A percentile compares a stretch with the other conserved stretches of the same genome.
Evolutionary conservation across 2,888 invertebrate genomes (phyloP).

Genomic region (Melanchra persicariae): DNA sequence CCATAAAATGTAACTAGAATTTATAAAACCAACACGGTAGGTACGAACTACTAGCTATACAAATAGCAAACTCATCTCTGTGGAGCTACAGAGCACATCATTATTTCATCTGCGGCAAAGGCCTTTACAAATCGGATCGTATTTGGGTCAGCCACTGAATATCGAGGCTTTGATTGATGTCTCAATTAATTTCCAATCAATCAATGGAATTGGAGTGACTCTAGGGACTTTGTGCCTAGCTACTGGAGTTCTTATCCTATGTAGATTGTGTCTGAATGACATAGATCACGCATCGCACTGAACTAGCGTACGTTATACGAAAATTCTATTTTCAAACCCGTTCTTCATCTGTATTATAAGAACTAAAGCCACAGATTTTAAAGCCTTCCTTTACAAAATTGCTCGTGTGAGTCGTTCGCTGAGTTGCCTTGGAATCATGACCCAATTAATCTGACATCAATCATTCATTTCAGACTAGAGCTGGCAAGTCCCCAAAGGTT

Average conservation of each 20-base stretch:
- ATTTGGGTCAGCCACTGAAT: slow-evolving; percentile 11
- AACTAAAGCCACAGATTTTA: too few species aligned
- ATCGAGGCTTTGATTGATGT: slow-evolving; percentile 17
- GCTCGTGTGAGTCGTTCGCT: background rate
- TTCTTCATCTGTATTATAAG: background rate
- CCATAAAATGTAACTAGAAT: background rate
- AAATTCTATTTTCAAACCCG: background rate
- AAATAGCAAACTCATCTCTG: slow-evolving; percentile 4
- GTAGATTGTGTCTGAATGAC: background rate
- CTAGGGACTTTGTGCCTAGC: background rate
- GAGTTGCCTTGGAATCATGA: slow-evolving; percentile 23
- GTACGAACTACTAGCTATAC: background rate
- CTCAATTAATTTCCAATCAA: slow-evolving; percentile 18
- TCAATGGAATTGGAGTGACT: slow-evolving; percentile 1
- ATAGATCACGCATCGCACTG: too few species aligned
- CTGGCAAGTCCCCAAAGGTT: slow-evolving; percentile 36
- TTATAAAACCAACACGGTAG: background rate
- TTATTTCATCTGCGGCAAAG: slow-evolving; percentile 18
- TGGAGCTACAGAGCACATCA: background rate
- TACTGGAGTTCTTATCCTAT: background rate
- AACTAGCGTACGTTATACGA: background rate
- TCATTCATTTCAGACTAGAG: slow-evolving; percentile 15
- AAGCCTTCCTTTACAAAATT: background rate
- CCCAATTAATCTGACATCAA: slow-evolving; percentile 34
- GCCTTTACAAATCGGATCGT: slow-evolving; percentile 21